Base-by-base conservation (phyloP, 1,140 invertebrate genomes). In the Danaus plexippus region DNA sequence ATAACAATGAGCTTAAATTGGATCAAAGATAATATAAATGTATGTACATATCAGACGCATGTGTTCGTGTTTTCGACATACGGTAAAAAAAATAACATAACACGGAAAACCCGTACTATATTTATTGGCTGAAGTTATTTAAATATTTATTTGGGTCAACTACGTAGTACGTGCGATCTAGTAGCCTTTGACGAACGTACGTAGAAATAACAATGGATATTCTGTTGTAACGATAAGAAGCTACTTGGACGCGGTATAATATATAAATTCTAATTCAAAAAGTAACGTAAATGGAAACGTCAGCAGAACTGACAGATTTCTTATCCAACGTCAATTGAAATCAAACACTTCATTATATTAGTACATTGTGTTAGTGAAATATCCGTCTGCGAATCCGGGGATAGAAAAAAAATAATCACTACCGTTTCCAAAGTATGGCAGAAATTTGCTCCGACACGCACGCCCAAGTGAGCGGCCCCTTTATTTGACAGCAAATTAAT, bases 401-500 rank as follows among this genome's bases (percentile, higher is more conserved):
- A 69, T 67, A 67, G 62, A 79, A 76, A 77, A 83, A 83, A 82
- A 80, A 80, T 77, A 78, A 84, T 84, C 77, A 77, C 75, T 73
- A 75, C 71, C 73, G 80, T 83, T 86, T 80, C 73, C 80, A 63
- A 82, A 86, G 80, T 83, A 86, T 85, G 80, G 81, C 80, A 86
- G 81, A 86, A 78, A 86, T 86, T 86, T 77, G 78, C 80, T 69
- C 77, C 72, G 76, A 86, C 80, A 82, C 83, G 80, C 77, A 85
- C 81, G 79, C 83, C 81, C 81, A 80, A 82, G 73, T 70, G 72
- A 79, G 80, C 80, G 80, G 83, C 81, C 81, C 79, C 80, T 86
- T 85, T 86, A 86, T 86, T 85, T 86, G 81, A 86, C 83, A 85
- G 83, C 83, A 83, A 87, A 85, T 87, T 85, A 86, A 86, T 86